These are phyloP conservation scores for Elephas maximus DNA, from an alignment of 2,113 vertebrate genomes.

Conservation along the genomic window DNA sequence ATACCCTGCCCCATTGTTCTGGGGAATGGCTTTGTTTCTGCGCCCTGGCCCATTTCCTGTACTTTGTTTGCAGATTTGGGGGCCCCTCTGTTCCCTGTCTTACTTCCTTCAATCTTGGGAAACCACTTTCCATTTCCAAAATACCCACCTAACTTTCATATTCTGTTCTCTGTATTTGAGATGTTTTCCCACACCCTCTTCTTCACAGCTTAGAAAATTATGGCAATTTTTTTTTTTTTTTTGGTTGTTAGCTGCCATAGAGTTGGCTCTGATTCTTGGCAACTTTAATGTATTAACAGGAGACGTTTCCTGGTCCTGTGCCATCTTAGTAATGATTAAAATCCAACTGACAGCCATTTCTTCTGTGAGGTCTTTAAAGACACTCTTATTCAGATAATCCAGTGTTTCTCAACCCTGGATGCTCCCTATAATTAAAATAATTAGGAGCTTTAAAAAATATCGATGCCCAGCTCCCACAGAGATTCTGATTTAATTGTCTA, in stretches of 20 bases:
- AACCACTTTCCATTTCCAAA: neutral
- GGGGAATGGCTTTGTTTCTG: too few species aligned
- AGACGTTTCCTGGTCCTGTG: neutral
- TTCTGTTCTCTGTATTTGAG: neutral
- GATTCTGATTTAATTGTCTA: neutral
- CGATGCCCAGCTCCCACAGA: neutral
- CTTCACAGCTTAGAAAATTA: neutral
- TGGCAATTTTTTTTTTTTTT: neutral
- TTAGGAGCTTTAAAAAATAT: neutral
- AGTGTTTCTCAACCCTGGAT: neutral
- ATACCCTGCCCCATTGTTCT: too few species aligned
- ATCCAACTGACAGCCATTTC: neutral
- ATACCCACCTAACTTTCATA: neutral
- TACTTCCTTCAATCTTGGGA: neutral
- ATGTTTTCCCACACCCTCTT: neutral
- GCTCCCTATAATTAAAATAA: neutral
- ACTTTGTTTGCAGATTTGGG: too few species aligned
- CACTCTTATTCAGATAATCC: neutral
- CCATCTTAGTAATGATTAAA: neutral
- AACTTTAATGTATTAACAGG: neutral
- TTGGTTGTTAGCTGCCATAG: neutral
- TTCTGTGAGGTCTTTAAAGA: conserved; percentile 9
- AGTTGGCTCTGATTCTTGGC: neutral
- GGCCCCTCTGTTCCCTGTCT: too few species aligned
- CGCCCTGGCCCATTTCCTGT: too few species aligned